phyloP scores from a whole-genome alignment of 1,140 invertebrate genomes.

The Drosophila kurseongensis region DNA sequence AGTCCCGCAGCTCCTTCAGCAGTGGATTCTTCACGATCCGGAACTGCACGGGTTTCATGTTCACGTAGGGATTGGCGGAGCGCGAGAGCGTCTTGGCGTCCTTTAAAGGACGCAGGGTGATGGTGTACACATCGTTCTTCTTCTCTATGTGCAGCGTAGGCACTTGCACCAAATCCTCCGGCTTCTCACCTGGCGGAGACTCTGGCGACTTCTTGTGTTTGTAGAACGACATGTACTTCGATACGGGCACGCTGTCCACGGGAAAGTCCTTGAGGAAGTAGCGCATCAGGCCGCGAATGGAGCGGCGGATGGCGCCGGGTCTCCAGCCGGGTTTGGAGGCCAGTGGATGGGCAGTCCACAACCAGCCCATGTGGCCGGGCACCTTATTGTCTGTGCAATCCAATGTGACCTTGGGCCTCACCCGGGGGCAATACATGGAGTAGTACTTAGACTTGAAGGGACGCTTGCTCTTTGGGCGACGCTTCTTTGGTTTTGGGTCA shows the following conservation, averaged over 20 bases:
- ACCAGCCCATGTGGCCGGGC: conserved; percentile 81
- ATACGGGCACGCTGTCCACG: conserved; percentile 63
- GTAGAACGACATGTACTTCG: conserved; percentile 67
- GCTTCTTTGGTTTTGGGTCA: neutral
- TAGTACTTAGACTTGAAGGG: conserved; percentile 45
- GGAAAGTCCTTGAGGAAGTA: conserved; percentile 79
- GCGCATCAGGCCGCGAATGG: conserved; percentile 73
- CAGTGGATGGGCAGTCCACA: conserved; percentile 69
- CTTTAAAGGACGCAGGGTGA: conserved; percentile 76
- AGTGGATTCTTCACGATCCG: conserved; percentile 67
- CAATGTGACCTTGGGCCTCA: conserved; percentile 11
- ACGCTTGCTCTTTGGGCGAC: neutral
- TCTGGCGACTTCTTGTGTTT: conserved; percentile 12
- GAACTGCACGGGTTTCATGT: conserved; percentile 79
- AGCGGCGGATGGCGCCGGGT: conserved; percentile 73
- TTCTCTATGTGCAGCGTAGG: conserved; percentile 79
- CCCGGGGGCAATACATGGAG: conserved; percentile 11
- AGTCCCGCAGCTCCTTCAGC: conserved; percentile 48
- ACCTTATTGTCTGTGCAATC: conserved; percentile 36
- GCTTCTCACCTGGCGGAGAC: conserved; percentile 1
- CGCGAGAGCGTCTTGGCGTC: conserved; percentile 34
- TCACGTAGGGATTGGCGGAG: conserved; percentile 71
- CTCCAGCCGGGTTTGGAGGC: conserved; percentile 62
- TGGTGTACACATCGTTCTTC: conserved; percentile 72
- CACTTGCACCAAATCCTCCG: conserved; percentile 54